These are phyloP conservation scores for Lasiurus cinereus DNA, from an alignment of 2,113 vertebrate species.

Conservation along the genomic window DNA sequence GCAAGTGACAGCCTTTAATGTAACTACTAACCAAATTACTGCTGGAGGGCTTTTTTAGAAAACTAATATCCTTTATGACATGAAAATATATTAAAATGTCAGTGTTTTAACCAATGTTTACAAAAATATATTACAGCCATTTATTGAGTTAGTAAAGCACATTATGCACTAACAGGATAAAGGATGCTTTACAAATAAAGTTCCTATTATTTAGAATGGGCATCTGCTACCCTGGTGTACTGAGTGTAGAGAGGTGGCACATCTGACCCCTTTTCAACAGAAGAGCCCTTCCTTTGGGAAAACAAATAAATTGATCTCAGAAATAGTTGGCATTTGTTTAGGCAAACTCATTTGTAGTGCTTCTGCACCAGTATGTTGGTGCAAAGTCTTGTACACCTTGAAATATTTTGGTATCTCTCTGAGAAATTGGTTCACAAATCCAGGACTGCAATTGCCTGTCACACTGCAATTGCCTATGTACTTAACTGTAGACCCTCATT, in stretches of 20 bases:
- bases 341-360: not conserved
- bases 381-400: not conserved
- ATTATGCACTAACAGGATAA: constrained; percentile 72
- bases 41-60: constrained; percentile 62
- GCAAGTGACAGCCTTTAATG: constrained; percentile 71
- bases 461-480: not conserved
- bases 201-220: constrained; percentile 57
- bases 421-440: constrained; percentile 32
- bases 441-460: not conserved
- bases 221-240: not conserved
- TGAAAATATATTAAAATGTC: constrained; percentile 77
- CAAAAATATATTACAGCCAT: constrained; percentile 74
- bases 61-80: constrained; percentile 72
- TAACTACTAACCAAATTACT: constrained; percentile 66
- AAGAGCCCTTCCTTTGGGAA: not conserved
- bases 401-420: constrained; percentile 10
- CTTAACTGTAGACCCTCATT: not conserved
- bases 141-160: constrained; percentile 74
- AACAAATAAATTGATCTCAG: constrained; percentile 1
- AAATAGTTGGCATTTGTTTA: not conserved
- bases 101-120: constrained; percentile 78
- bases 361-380: not conserved
- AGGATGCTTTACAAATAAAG: constrained; percentile 68
- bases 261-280: constrained; percentile 17
- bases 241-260: not conserved